phyloP scores from a whole-genome alignment of 1,140 invertebrate genomes.

The Drosophila novamexicana region DNA sequence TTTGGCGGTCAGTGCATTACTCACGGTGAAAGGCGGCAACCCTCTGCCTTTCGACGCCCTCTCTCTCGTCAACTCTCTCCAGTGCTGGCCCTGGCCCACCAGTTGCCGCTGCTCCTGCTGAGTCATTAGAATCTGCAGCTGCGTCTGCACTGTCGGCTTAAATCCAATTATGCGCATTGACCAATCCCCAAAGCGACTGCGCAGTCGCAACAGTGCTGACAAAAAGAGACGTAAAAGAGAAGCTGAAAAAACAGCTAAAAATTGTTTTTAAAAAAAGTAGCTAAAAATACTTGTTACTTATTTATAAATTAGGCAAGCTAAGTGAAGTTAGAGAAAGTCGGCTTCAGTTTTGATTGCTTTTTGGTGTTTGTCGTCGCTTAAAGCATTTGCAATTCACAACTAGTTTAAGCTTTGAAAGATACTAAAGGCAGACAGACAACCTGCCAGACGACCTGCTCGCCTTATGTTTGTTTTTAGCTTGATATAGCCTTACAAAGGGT shows the following conservation, averaged over 20 bases:
- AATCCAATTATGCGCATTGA: constrained; percentile 69
- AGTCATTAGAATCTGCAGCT: constrained; percentile 78
- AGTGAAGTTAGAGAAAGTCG: too few species aligned
- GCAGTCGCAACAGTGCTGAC: not conserved
- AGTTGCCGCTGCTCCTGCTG: constrained; percentile 41
- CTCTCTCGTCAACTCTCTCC: not conserved
- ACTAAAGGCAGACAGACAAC: too few species aligned
- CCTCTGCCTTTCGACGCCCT: too few species aligned
- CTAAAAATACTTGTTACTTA: too few species aligned
- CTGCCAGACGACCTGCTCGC: too few species aligned
- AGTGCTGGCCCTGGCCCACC: not conserved
- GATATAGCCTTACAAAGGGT: too few species aligned
- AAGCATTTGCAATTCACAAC: too few species aligned
- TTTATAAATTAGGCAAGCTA: too few species aligned
- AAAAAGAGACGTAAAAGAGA: not conserved
- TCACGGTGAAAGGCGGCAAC: constrained; percentile 44
- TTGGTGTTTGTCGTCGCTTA: too few species aligned
- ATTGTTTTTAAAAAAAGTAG: not conserved
- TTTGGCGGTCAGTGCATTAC: constrained; percentile 58
- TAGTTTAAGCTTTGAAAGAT: too few species aligned
- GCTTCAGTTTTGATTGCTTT: too few species aligned
- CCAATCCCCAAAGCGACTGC: constrained; percentile 63
- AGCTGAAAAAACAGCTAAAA: not conserved
- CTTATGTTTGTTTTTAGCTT: too few species aligned
- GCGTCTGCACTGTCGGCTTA: constrained; percentile 70